A percentile compares a stretch with the other conserved stretches of the same genome.
Conservation (phyloP, 2,797 vertebrate genomes). For the Sebastes paucispinis region DNA sequence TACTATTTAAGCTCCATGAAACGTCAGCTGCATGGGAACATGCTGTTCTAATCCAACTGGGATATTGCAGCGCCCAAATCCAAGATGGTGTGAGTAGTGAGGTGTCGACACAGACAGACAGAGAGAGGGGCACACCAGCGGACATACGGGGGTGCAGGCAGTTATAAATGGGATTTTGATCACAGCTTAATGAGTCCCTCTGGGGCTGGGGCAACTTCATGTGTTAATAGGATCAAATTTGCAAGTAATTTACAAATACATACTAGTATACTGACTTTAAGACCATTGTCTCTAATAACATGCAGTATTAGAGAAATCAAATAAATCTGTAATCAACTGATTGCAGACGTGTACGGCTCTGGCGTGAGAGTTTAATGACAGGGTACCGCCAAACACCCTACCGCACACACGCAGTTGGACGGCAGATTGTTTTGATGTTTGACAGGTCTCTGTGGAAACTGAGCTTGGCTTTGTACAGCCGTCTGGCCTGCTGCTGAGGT, state of each 20-base stretch:
- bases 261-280: neutral
- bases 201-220: neutral
- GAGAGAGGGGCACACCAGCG: neutral
- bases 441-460: slow-evolving; percentile 77
- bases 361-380: neutral
- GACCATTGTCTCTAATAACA: neutral
- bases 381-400: neutral
- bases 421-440: slow-evolving; percentile 74
- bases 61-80: slow-evolving; percentile 38
- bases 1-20: slow-evolving; percentile 48
- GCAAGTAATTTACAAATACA: neutral
- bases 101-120: slow-evolving; percentile 38
- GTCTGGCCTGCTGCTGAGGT: slow-evolving; percentile 50
- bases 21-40: slow-evolving; percentile 62
- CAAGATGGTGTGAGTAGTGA: slow-evolving; percentile 51
- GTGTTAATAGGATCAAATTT: neutral
- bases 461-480: slow-evolving; percentile 68
- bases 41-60: slow-evolving; percentile 53
- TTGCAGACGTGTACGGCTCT: neutral
- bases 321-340: neutral
- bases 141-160: neutral
- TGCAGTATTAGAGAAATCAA: neutral
- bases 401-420: slow-evolving; percentile 21
- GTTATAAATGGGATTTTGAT: neutral
- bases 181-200: neutral